Evolutionary conservation across 1,140 invertebrate genomes (phyloP).

Genomic region (Chrysomallon squamiferum): DNA sequence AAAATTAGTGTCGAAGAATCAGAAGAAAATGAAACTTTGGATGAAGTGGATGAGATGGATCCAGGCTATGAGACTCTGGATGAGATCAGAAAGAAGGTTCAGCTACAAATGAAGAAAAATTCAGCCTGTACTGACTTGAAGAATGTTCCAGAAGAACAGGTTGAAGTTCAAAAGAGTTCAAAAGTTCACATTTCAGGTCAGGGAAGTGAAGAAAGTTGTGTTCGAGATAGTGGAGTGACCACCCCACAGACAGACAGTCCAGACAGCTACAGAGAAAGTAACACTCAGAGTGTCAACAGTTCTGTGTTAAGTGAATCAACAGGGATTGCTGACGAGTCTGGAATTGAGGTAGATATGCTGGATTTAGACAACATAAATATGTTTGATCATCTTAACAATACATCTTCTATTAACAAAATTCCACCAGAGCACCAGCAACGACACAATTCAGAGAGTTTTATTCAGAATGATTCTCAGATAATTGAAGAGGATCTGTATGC

Average conservation of each 20-base stretch:
- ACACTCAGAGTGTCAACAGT: background rate
- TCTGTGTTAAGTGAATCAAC: constrained; percentile 15
- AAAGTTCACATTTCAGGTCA: background rate
- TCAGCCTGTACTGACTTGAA: too few species aligned
- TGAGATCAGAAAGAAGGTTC: constrained; percentile 35
- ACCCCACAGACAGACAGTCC: constrained; percentile 22
- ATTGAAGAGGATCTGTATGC: constrained; percentile 28
- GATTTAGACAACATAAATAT: too few species aligned
- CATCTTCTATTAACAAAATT: too few species aligned
- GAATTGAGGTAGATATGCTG: background rate
- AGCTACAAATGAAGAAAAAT: background rate
- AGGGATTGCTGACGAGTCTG: background rate
- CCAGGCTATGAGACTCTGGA: constrained; percentile 45
- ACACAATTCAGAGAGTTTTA: background rate
- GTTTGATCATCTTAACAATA: too few species aligned
- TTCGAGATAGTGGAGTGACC: constrained; percentile 26
- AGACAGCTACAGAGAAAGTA: constrained; percentile 5
- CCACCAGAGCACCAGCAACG: background rate
- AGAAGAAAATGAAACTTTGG: constrained; percentile 9
- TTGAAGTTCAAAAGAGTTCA: background rate
- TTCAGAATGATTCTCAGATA: background rate
- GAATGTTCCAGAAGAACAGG: too few species aligned
- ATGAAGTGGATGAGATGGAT: constrained; percentile 28
- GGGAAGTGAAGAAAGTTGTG: background rate
- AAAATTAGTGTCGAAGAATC: background rate